These are phyloP conservation scores for Cebus imitator DNA, from an alignment of 2,113 vertebrate species.

Conservation along the genomic window DNA sequence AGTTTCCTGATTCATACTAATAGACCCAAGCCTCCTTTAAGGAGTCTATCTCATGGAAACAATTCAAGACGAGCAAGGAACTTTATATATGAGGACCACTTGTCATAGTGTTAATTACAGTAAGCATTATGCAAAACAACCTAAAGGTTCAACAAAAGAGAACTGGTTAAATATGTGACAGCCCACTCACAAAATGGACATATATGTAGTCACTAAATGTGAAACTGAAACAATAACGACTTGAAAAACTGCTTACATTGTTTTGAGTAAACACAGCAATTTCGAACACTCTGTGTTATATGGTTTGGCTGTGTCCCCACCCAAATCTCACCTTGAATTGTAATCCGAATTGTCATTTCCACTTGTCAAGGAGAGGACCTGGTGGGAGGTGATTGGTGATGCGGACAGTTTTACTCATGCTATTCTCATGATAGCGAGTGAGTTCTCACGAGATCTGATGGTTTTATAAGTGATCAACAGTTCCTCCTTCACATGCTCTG, in stretches of 20 bases:
- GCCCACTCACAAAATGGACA: background rate
- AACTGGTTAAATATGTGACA: background rate
- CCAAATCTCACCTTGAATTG: too few species aligned
- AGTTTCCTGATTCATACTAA: conserved; percentile 1
- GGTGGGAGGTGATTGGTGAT: too few species aligned
- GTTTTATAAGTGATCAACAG: too few species aligned
- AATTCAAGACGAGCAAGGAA: background rate
- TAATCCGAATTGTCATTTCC: too few species aligned
- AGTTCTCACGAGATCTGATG: too few species aligned
- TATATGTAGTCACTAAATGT: background rate
- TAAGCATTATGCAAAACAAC: background rate
- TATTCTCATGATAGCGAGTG: too few species aligned
- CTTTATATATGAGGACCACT: background rate
- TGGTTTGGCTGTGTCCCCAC: too few species aligned
- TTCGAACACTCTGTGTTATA: background rate
- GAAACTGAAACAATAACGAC: background rate
- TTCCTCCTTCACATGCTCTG: too few species aligned
- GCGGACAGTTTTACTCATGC: too few species aligned
- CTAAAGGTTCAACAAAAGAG: background rate
- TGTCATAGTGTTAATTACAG: background rate
- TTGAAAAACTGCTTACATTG: background rate
- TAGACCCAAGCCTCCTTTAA: background rate
- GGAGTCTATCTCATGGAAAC: background rate
- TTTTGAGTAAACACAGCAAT: background rate
- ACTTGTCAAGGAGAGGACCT: too few species aligned